Base-by-base conservation (phyloP, 2,888 invertebrate genomes). In the Calameuta idolon region DNA sequence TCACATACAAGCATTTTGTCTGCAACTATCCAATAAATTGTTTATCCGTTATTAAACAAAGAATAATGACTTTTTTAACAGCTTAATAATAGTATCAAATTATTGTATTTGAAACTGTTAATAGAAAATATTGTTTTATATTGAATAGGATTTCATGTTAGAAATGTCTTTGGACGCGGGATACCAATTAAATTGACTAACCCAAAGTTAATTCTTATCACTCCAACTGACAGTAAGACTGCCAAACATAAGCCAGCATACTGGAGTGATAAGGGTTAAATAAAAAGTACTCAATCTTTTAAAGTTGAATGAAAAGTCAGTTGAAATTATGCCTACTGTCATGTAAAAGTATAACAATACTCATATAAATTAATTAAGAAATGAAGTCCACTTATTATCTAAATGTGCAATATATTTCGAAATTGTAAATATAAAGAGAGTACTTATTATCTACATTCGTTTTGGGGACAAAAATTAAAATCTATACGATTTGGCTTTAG, bases 351-450 rank as follows among this genome's bases (percentile, higher is more conserved):
- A 30, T 30, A 69, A 15, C 12, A 69, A 33, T 69, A 31, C 33
- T 15, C 11, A 31, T 4, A 33, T 12, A 71, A 31, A 71, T 71
- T 15, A 30, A 31, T 31, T 33, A 69, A 71, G 71, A 71, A 71
- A 71, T 31, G 5, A 71, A 31, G 71, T 31, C 12, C 34, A 71
- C 4, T 75, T 75, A 69, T 77, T 82, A 80, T 81, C 77, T 79
- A 81, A 81, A 76, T 83, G 81, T 82, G 80, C 80, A 83, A 81
- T 83, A 81, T 83, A 83, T 82, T 82, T 81, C 80, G 77, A 80
- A 81, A 79, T 79, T 81, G 69, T 77, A 75, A 80, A 78, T 81
- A 80, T 81, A 82, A 79, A 82, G 79, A 78, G 78, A 79, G 81
- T 75, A 78, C 76, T 77, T 79, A 78, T 34, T 79, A 75, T 77